Percentiles rank a stretch among this genome's conserved stretches.
Evolutionary conservation across 2,888 invertebrate species (phyloP).

Genomic region (Cordilura impudica): DNA sequence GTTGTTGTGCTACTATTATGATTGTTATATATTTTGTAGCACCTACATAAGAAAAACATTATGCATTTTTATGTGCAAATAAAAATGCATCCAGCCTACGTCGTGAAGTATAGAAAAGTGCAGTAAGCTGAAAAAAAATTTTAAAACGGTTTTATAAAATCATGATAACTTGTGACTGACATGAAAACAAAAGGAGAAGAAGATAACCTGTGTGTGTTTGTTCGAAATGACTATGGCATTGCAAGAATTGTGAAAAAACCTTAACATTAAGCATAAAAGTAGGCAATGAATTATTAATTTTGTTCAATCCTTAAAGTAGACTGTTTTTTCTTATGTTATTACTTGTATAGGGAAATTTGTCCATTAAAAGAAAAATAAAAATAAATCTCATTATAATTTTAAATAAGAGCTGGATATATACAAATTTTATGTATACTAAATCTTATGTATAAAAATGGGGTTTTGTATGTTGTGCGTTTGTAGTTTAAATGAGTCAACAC

Average conservation of each 20-base stretch:
- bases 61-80: constrained; percentile 31
- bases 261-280: constrained; percentile 25
- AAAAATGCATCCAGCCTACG: constrained; percentile 51
- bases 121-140: constrained; percentile 27
- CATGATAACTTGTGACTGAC: constrained; percentile 52
- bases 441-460: too few relatives aligned
- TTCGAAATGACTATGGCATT: constrained; percentile 54
- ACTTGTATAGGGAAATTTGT: neutral
- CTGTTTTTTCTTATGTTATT: too few relatives aligned
- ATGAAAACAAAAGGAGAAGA: constrained; percentile 16
- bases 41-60: constrained; percentile 50
- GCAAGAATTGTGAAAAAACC: constrained; percentile 34
- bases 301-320: constrained; percentile 1
- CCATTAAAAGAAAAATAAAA: too few relatives aligned
- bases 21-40: constrained; percentile 58
- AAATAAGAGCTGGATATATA: too few relatives aligned
- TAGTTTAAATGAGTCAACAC: too few relatives aligned
- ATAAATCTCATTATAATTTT: too few relatives aligned
- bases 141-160: constrained; percentile 36
- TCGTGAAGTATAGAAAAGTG: constrained; percentile 46
- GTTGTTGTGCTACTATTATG: constrained; percentile 46
- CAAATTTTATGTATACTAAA: too few relatives aligned
- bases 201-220: neutral
- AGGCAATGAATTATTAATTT: constrained; percentile 23
- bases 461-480: too few relatives aligned